Base-by-base conservation (phyloP, 2,888 invertebrate species). In the Philaethria dido region DNA sequence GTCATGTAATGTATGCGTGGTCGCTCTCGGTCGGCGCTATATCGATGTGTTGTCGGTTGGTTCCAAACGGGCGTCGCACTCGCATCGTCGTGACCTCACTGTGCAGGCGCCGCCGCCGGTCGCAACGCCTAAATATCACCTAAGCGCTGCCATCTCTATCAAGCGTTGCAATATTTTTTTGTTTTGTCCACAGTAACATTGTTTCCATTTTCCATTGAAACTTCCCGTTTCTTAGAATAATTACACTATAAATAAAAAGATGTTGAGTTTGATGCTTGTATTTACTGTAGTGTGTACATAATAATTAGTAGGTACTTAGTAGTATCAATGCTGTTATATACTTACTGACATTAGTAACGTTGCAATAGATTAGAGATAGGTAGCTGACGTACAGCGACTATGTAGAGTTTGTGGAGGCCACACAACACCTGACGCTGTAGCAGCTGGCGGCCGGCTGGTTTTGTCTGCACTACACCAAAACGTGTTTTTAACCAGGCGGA, bases 401-500 rank as follows among this genome's bases (percentile, higher is more conserved):
- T 80, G 80, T 81, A 75, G 80, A 76, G 78, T 79, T 81, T 50
- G 39, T 57, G 57, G 70, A 86, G 86, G 86, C 84, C 86, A 82
- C 87, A 78, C 80, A 87, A 86, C 91, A 91, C 89, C 90, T 90
- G 91, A 91, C 88, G 82, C 79, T 80, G 84, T 79, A 83, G 77
- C 89, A 90, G 89, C 88, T 89, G 90, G 84, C 88, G 79, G 86
- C 86, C 89, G 88, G 87, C 83, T 83, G 84, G 78, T 81, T 84
- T 83, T 84, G 85, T 81, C 80, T 84, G 86, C 81, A 82, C 82
- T n/a, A 82, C 82, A 81, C 83, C 84, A 77, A 89, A 92, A 91
- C 91, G 87, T 77, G 91, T 92, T 91, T 89, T 80, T 77, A 85
- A 85, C 82, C 86, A 88, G 81, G 72, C 76, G 73, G 72, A 84